Evolutionary conservation across 2,888 invertebrate species (phyloP).

Genomic region (Brachylomia viminalis): DNA sequence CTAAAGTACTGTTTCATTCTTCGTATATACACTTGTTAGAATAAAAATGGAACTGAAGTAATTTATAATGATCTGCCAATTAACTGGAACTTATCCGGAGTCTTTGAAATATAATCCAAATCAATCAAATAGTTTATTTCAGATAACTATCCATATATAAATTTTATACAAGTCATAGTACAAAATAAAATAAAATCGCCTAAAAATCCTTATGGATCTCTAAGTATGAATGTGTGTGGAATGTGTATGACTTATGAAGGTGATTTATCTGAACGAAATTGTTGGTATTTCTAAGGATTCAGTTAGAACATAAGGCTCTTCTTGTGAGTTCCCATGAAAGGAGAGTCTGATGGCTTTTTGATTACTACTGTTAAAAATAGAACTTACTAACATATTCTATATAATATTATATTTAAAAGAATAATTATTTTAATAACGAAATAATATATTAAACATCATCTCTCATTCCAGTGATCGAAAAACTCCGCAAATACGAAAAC

Average conservation of each 20-base stretch:
- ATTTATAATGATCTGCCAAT: too few relatives aligned
- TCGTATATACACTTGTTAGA: too few relatives aligned
- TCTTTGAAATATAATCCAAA: too few relatives aligned
- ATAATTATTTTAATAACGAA: not conserved
- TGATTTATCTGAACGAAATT: too few relatives aligned
- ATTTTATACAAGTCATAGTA: too few relatives aligned
- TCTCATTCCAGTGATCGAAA: slow-evolving; percentile 94
- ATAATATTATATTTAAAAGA: not conserved
- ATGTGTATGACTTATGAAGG: too few relatives aligned
- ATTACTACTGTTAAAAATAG: not conserved
- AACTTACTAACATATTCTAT: not conserved
- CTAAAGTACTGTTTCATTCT: not conserved
- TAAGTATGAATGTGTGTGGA: not conserved
- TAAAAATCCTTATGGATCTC: not conserved
- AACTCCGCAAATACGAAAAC: slow-evolving; percentile 97
- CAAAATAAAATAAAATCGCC: too few relatives aligned
- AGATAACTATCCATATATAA: too few relatives aligned
- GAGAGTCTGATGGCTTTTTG: not conserved
- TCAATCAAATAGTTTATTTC: too few relatives aligned
- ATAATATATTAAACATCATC: not conserved
- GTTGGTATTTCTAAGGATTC: not conserved
- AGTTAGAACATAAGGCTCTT: not conserved
- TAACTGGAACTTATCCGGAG: too few relatives aligned
- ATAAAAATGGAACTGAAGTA: too few relatives aligned
- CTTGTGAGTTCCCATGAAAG: not conserved